phyloP scores from a whole-genome alignment of 2,113 vertebrate species.

The Grantiella picta region DNA sequence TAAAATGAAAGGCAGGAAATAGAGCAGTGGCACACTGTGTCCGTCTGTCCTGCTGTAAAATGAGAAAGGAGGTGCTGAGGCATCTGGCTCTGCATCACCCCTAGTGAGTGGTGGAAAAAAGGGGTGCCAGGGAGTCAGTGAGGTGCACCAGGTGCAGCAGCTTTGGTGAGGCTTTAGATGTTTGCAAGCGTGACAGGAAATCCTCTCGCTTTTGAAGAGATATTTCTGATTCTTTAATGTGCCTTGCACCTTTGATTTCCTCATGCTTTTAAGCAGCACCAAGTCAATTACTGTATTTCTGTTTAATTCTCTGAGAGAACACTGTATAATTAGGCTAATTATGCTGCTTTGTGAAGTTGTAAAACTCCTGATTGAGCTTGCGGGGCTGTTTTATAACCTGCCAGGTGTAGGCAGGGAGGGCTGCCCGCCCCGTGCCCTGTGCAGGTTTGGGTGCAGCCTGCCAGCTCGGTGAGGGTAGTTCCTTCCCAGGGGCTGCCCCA shows the following conservation, averaged over 20 bases:
- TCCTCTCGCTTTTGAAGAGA: slow-evolving; percentile 56
- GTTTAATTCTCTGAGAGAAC: slow-evolving; percentile 48
- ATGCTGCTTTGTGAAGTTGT: slow-evolving; percentile 55
- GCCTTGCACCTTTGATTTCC: slow-evolving; percentile 47
- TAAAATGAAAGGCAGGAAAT: not conserved
- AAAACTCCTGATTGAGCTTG: slow-evolving; percentile 55
- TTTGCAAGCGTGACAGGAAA: slow-evolving; percentile 47
- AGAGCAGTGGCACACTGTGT: not conserved
- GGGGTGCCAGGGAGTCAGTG: not conserved
- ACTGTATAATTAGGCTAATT: slow-evolving; percentile 58
- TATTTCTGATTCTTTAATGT: slow-evolving; percentile 59
- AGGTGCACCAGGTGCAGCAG: slow-evolving; percentile 16
- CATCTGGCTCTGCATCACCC: not conserved
- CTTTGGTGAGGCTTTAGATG: slow-evolving; percentile 31
- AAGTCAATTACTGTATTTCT: slow-evolving; percentile 41
- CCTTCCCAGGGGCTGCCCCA: not conserved
- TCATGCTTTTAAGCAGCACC: not conserved
- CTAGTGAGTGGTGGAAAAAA: not conserved
- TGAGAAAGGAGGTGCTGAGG: not conserved
- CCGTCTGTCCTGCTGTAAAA: not conserved
- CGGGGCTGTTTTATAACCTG: slow-evolving; percentile 21
- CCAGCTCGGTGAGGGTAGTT: not conserved
- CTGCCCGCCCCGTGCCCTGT: not conserved
- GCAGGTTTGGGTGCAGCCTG: not conserved
- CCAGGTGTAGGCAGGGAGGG: slow-evolving; percentile 46